These are phyloP conservation scores for Colaptes auratus DNA, from an alignment of 2,113 vertebrate genomes.

Conservation along the genomic window DNA sequence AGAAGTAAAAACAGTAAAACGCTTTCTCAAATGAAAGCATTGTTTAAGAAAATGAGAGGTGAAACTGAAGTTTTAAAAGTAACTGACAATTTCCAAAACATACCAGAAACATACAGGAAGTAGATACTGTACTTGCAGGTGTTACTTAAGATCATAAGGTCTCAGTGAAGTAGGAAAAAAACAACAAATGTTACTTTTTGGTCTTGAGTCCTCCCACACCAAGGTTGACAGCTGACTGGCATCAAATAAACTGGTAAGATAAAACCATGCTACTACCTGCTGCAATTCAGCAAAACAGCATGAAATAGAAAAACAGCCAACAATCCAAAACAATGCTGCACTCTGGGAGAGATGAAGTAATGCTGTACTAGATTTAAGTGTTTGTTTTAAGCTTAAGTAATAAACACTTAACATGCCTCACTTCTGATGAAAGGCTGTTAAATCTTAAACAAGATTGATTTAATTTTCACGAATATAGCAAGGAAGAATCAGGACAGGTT, in stretches of 20 bases:
- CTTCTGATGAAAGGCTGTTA: neutral
- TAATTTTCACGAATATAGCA: neutral
- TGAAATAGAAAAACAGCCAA: neutral
- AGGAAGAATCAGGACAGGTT: neutral
- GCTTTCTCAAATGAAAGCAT: neutral
- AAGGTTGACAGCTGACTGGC: neutral
- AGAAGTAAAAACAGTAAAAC: neutral
- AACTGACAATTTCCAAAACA: neutral
- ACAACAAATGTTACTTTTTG: neutral
- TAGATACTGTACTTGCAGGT: conserved; percentile 4
- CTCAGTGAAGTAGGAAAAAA: neutral
- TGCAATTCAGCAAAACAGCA: neutral
- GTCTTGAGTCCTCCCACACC: neutral
- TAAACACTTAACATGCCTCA: neutral
- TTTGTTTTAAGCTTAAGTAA: neutral
- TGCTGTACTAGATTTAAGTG: neutral
- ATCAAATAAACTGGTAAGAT: neutral
- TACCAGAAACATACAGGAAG: neutral
- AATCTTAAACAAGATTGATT: neutral
- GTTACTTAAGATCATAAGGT: neutral
- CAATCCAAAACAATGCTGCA: neutral
- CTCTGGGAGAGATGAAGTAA: neutral
- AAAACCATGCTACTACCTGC: neutral
- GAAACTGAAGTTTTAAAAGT: neutral
- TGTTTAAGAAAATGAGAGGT: neutral